These are phyloP conservation scores for Agonopterix arenella DNA, from an alignment of 2,888 invertebrate genomes.

Conservation along the genomic window DNA sequence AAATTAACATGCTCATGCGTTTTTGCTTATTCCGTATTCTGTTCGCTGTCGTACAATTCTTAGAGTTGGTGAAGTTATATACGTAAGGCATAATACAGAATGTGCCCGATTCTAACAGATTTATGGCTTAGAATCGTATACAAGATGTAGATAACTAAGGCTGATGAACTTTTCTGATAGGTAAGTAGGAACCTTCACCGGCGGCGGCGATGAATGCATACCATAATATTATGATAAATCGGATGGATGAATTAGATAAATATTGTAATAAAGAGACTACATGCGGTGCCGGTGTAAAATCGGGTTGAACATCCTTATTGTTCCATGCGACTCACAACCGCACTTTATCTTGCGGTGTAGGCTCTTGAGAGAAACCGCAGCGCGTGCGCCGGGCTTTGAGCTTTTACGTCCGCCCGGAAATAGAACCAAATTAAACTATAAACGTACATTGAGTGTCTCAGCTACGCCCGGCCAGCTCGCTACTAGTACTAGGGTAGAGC, in stretches of 20 bases:
- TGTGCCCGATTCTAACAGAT: no score
- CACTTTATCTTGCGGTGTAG: slow-evolving; percentile 35
- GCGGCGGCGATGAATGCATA: no score
- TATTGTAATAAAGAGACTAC: background rate
- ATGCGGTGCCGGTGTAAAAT: background rate
- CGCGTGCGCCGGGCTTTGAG: slow-evolving; percentile 26
- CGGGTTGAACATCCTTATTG: slow-evolving; percentile 18
- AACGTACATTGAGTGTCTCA: slow-evolving; percentile 9
- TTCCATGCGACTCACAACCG: slow-evolving; percentile 21
- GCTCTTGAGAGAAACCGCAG: slow-evolving; percentile 31
- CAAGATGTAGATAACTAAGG: no score
- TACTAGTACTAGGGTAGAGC: no score
- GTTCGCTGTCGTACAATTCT: slow-evolving; percentile 15
- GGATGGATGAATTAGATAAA: background rate
- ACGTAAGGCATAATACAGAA: no score
- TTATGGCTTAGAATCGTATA: no score
- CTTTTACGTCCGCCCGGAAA: slow-evolving; percentile 27
- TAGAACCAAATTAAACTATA: slow-evolving; percentile 20
- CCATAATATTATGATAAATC: no score
- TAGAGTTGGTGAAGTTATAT: no score
- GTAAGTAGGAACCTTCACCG: no score
- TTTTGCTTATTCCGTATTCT: slow-evolving; percentile 36
- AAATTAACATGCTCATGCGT: slow-evolving; percentile 35
- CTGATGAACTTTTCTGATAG: no score
- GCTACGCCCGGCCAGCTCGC: no score